Evolutionary conservation across 1,140 invertebrate species (phyloP).

Genomic region (Goniozus legneri): DNA sequence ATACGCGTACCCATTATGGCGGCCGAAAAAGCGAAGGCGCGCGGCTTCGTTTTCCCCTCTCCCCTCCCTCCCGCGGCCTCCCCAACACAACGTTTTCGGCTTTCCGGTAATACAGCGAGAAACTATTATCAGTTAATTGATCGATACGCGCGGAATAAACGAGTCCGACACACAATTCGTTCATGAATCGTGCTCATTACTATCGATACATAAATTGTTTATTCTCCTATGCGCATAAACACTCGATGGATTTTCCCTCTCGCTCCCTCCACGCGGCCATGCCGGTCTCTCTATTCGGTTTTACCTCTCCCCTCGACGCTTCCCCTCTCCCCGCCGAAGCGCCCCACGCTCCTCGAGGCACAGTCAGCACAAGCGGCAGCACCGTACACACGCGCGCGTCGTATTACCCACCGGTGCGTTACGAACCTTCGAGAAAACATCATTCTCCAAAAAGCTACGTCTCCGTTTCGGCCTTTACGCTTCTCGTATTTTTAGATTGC

Average conservation of each 20-base stretch:
- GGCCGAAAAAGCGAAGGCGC: slow-evolving; percentile 31
- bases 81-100: no score
- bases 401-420: no score
- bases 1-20: slow-evolving; percentile 37
- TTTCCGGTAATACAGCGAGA: no score
- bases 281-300: background rate
- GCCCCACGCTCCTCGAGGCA: slow-evolving; percentile 20
- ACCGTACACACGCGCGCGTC: slow-evolving; percentile 22
- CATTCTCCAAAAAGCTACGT: no score
- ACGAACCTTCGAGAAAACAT: slow-evolving; percentile 47
- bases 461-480: slow-evolving; percentile 9
- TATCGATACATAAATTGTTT: no score
- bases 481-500: no score
- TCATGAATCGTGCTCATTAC: no score
- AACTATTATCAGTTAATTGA: no score
- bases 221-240: slow-evolving; percentile 31
- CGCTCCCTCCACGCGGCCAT: slow-evolving; percentile 9
- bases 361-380: slow-evolving; percentile 24
- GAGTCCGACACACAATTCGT: no score
- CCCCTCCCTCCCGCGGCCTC: slow-evolving; percentile 1
- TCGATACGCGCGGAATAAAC: no score
- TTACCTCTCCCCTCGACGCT: background rate
- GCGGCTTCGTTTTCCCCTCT: slow-evolving; percentile 14
- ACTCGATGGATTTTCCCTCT: slow-evolving; percentile 22
- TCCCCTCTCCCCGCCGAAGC: slow-evolving; percentile 12